Evolutionary conservation across 2,113 vertebrate species (phyloP), one percentile per base, ranked within the genome.

Genomic region (Columbina picui): DNA sequence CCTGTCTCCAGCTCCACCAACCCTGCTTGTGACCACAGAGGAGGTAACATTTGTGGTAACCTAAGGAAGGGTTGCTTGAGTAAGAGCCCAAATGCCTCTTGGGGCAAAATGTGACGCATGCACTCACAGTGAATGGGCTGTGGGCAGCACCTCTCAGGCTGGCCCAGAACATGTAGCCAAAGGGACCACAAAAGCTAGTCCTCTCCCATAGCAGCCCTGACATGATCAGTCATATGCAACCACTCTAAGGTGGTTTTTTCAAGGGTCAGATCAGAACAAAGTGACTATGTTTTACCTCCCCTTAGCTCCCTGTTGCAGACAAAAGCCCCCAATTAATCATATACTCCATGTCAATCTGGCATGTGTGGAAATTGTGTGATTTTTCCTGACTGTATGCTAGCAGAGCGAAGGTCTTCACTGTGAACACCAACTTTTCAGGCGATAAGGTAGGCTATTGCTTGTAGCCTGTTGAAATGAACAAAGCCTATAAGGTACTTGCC

Each of bases 171-270:
- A 65, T 3, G 3, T 1, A 65, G 23, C 12, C 68, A 61, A 84
- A 75, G 27, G 16, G 12, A 52, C 13, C 45, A 60, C 34, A 49
- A 50, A 69, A 63, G 4, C 14, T 45, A 27, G 6, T 18, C 25
- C 63, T 85, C 29, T 65, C 26, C 47, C 27, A 43, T 1, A 3
- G 43, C 38, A 76, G 14, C 23, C 7, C 4, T 34, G 56, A 34
- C 0, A 2, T 53, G 39, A 38, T 22, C 12, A 18, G 11, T 70
- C 25, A 45, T 52, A 63, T 3, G 15, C 38, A 89, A 21, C 4
- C 20, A 55, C 18, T 27, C 12, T 17, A 8, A 69, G 9, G 7
- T 26, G 38, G 16, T 22, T 0, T 25, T 36, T 55, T 1, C 18
- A 71, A 88, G 14, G 17, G 19, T 15, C 25, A 79, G 18, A 56